A percentile compares a stretch with the other conserved stretches of the same genome.
Conservation (phyloP, 2,113 vertebrate genomes). For the Rhodinocichla rosea region DNA sequence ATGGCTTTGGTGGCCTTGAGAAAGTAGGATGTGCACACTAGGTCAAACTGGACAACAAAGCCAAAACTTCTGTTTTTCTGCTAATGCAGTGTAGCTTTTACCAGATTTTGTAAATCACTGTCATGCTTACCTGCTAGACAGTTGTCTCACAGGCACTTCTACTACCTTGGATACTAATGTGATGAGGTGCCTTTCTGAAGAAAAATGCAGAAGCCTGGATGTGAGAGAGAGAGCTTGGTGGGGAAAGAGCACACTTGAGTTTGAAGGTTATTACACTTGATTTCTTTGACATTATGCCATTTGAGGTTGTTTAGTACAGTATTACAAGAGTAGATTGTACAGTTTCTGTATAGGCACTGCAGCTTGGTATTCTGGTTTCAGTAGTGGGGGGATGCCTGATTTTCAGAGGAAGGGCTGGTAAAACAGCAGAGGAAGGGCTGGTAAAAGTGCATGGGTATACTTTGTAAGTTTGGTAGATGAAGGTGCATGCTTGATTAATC, state of each 20-base stretch:
- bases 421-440: not conserved
- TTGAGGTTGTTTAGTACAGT: not conserved
- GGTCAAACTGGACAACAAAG: not conserved
- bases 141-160: not conserved
- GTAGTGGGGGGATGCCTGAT: not conserved
- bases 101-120: not conserved
- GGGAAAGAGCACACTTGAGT: not conserved
- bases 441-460: not conserved
- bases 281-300: not conserved
- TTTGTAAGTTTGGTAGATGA: not conserved
- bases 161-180: not conserved
- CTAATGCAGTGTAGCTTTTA: not conserved
- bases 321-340: not conserved
- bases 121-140: not conserved
- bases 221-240: not conserved
- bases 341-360: not conserved
- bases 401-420: not conserved
- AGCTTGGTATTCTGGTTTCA: not conserved
- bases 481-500: not conserved
- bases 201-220: not conserved
- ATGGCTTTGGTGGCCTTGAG: not conserved
- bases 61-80: not conserved
- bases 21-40: not conserved
- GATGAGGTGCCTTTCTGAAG: not conserved
- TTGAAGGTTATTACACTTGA: not conserved